These are phyloP conservation scores for Lichenostomus cassidix DNA, from an alignment of 2,113 vertebrate species.

Conservation along the genomic window DNA sequence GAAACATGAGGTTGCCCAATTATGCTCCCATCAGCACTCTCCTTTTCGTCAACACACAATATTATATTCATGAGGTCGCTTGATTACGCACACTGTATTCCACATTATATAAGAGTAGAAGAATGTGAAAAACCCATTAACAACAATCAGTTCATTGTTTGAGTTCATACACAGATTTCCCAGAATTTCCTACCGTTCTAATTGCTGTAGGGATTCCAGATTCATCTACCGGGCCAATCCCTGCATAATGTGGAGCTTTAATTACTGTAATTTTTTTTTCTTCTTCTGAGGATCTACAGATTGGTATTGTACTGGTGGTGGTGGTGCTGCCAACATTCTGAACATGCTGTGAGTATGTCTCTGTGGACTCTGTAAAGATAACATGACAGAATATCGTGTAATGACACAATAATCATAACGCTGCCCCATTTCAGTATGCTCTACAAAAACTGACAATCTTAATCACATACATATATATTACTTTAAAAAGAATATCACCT, in stretches of 20 bases:
- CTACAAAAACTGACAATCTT: neutral
- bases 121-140: slow-evolving; percentile 66
- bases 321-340: slow-evolving; percentile 75
- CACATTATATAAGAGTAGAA: slow-evolving; percentile 66
- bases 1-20: slow-evolving; percentile 37
- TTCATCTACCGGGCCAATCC: slow-evolving; percentile 93
- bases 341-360: slow-evolving; percentile 80
- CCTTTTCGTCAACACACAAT: slow-evolving; percentile 45
- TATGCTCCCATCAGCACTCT: slow-evolving; percentile 13
- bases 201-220: slow-evolving; percentile 95
- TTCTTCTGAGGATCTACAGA: slow-evolving; percentile 91
- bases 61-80: slow-evolving; percentile 51
- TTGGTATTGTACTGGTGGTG: slow-evolving; percentile 82
- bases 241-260: slow-evolving; percentile 94
- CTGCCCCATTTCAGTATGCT: neutral
- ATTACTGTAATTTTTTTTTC: slow-evolving; percentile 92
- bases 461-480: neutral
- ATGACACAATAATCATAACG: neutral
- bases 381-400: slow-evolving; percentile 7
- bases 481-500: neutral
- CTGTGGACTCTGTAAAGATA: slow-evolving; percentile 74
- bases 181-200: slow-evolving; percentile 87
- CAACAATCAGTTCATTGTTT: slow-evolving; percentile 75
- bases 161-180: slow-evolving; percentile 29
- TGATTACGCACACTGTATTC: slow-evolving; percentile 51